Percentiles rank a stretch among this genome's conserved stretches.
These are phyloP conservation scores for Canis aureus DNA, from an alignment of 2,113 vertebrate genomes.

Conservation along the genomic window DNA sequence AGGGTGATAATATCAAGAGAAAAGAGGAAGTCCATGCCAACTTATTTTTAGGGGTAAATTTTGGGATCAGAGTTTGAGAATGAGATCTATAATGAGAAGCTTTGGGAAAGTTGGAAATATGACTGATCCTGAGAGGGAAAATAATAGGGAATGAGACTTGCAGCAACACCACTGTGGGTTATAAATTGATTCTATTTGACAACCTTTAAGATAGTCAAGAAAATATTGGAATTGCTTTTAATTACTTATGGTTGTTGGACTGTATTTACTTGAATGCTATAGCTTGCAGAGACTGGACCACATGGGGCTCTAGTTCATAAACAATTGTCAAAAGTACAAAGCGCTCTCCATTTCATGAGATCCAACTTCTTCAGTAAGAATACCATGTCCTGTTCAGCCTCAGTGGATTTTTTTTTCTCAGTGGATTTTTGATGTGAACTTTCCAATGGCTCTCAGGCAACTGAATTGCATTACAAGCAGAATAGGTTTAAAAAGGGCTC, in stretches of 20 bases:
- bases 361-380: neutral
- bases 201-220: constrained; percentile 20
- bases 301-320: neutral
- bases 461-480: neutral
- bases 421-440: neutral
- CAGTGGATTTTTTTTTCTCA: neutral
- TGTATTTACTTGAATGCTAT: neutral
- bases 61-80: neutral
- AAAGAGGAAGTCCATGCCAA: neutral
- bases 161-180: neutral
- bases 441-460: neutral
- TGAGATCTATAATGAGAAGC: neutral
- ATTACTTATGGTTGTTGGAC: neutral
- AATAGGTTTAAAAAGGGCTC: neutral
- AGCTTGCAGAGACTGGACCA: neutral
- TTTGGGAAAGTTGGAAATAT: neutral
- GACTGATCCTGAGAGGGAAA: neutral
- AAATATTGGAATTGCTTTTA: constrained; percentile 11
- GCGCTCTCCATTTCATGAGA: neutral
- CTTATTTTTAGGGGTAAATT: constrained; percentile 18
- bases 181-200: constrained; percentile 2
- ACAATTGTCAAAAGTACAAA: constrained; percentile 16
- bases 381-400: neutral
- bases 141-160: neutral
- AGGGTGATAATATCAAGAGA: neutral